phyloP scores from a whole-genome alignment of 2,888 invertebrate species.

The Biston stratarius region DNA sequence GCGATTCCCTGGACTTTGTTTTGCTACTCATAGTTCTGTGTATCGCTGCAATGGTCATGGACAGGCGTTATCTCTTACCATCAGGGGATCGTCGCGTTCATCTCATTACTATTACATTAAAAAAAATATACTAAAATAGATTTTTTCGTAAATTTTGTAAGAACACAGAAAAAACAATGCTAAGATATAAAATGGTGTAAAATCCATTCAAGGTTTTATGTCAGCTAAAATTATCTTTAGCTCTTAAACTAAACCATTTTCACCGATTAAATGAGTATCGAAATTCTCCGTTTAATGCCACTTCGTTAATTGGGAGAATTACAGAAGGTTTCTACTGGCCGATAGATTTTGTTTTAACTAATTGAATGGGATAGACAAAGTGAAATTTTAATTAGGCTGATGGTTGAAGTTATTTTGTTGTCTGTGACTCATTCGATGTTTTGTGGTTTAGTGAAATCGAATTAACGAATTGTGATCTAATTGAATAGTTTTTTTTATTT shows the following conservation, averaged over 20 bases:
- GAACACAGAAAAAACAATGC: too few relatives aligned
- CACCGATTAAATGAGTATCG: conserved; percentile 50
- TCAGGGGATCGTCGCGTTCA: too few relatives aligned
- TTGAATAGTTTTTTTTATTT: background rate
- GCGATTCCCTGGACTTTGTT: too few relatives aligned
- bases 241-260: conserved; percentile 43
- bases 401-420: conserved; percentile 3
- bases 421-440: conserved; percentile 1
- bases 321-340: conserved; percentile 39
- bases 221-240: background rate
- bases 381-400: conserved; percentile 36
- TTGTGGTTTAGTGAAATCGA: conserved; percentile 5
- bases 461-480: background rate
- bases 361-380: conserved; percentile 38
- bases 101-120: too few relatives aligned
- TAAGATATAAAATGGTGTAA: too few relatives aligned
- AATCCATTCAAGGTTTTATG: too few relatives aligned
- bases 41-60: too few relatives aligned
- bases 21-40: too few relatives aligned
- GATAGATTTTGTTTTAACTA: conserved; percentile 37
- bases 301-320: conserved; percentile 61
- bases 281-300: conserved; percentile 46
- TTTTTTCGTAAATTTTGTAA: too few relatives aligned
- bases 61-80: too few relatives aligned
- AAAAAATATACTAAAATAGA: too few relatives aligned